These are phyloP conservation scores for Gymnodraco acuticeps DNA, from an alignment of 2,797 vertebrate genomes.

Conservation along the genomic window DNA sequence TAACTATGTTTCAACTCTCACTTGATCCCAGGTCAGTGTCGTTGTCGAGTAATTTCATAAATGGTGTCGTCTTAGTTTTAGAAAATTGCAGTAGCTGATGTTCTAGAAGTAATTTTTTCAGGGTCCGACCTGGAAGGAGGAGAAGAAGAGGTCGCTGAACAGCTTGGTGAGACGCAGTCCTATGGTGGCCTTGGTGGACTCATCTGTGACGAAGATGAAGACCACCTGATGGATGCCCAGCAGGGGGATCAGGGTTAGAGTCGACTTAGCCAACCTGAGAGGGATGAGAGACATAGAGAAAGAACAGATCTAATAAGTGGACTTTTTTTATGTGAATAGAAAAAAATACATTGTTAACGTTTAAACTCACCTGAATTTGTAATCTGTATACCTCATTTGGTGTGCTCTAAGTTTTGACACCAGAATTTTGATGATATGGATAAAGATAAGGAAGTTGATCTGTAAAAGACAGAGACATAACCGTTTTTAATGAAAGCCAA, in stretches of 20 bases:
- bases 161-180: conserved; percentile 92
- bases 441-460: conserved; percentile 97
- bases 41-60: too few species aligned
- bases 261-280: conserved; percentile 94
- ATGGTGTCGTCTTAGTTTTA: neutral
- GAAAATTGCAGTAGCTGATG: neutral
- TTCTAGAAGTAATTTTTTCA: neutral
- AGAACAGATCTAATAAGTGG: neutral
- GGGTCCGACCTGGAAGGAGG: conserved; percentile 93
- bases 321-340: neutral
- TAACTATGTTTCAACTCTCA: neutral
- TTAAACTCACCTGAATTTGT: conserved; percentile 92
- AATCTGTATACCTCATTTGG: conserved; percentile 96
- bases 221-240: conserved; percentile 95
- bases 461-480: conserved; percentile 67
- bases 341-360: neutral
- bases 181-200: conserved; percentile 87
- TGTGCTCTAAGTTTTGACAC: conserved; percentile 93
- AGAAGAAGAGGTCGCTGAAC: conserved; percentile 94
- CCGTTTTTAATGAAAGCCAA: neutral
- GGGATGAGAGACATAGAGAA: neutral
- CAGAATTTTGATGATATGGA: conserved; percentile 93
- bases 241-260: conserved; percentile 94
- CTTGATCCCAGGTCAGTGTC: neutral
- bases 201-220: conserved; percentile 92